Evolutionary conservation across 2,888 invertebrate species (phyloP), one percentile per base, ranked within the genome.

Genomic region (Gasteruption jaculator): DNA sequence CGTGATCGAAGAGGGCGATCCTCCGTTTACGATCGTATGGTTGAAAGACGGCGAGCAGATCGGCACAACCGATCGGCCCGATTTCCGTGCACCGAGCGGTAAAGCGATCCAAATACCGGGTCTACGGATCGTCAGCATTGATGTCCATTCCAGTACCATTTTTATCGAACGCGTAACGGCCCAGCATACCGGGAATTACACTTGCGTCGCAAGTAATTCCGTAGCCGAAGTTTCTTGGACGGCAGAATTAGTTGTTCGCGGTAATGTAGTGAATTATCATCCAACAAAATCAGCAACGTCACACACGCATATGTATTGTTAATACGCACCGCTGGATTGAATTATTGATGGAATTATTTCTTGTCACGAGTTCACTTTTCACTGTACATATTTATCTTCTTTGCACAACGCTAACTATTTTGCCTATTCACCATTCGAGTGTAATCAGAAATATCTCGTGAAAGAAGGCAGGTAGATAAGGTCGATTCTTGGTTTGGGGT

Each of bases 11-110:
- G 90, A 91, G 73, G 92, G 94, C 15, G 93, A 94, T 74, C 79
- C 91, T 58, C 94, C 94, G 33, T 85, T 94, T 56, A 85, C 85
- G 53, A 90, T 94, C 73, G 81, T 85, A 38, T 95, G 93, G 93
- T 88, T 89, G 64, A 85, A 91, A 71, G 88, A 93, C 68, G 88
- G 85, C 32, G 85, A 85, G 63, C 78, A 83, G 4, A 81, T 90
- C 56, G 81, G 80, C 36, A 38, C 56, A 40, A 24, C 57, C 26
- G 52, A 50, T 16, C 53, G 48, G 45, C 37, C 48, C 42, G 52
- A 53, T 43, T 54, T 57, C 46, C 54, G 52, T 40, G 52, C 38
- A 36, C 43, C 51, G 52, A 52, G 37, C 49, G 35, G 41, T 32
- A 46, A 37, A 42, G 49, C 41, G 31, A 49, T 44, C 41, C 50